Percentiles rank a stretch among this genome's conserved stretches.
Conservation (phyloP, 2,797 vertebrate genomes). For the Phalanger gymnotis region DNA sequence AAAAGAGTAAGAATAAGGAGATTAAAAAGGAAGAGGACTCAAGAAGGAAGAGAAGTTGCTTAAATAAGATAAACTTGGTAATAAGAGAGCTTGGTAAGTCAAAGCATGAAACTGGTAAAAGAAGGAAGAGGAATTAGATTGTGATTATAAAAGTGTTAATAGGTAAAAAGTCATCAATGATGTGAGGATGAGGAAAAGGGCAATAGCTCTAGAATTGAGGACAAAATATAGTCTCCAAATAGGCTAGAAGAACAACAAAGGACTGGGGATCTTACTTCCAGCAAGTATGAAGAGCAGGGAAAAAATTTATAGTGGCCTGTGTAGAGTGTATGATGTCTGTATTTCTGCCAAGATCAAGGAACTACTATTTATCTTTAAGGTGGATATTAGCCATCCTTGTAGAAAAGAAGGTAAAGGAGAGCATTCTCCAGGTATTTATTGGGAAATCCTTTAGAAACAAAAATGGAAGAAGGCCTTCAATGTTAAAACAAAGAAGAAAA, state of each 20-base stretch:
- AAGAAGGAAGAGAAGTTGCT: not conserved
- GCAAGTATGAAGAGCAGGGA: not conserved
- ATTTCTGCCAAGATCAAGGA: not conserved
- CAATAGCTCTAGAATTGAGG: not conserved
- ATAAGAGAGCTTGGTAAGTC: not conserved
- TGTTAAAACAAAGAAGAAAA: not conserved
- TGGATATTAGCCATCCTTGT: not conserved
- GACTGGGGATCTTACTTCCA: not conserved
- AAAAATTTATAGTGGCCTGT: not conserved
- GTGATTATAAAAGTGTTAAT: not conserved
- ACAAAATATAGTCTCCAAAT: not conserved
- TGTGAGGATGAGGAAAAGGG: not conserved
- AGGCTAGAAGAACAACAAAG: not conserved
- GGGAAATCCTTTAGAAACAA: not conserved
- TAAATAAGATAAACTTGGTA: no score
- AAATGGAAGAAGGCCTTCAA: not conserved
- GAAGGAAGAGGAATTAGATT: not conserved
- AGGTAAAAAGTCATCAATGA: not conserved
- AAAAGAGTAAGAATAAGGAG: not conserved
- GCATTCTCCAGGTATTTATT: not conserved
- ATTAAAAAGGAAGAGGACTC: not conserved
- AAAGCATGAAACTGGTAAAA: not conserved
- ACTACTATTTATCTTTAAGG: not conserved
- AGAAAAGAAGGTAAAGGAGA: not conserved
- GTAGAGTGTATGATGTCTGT: not conserved